Percentiles rank a stretch among this genome's conserved stretches.
phyloP scores from a whole-genome alignment of 2,888 invertebrate species.

The Hipparchia sbordonii region DNA sequence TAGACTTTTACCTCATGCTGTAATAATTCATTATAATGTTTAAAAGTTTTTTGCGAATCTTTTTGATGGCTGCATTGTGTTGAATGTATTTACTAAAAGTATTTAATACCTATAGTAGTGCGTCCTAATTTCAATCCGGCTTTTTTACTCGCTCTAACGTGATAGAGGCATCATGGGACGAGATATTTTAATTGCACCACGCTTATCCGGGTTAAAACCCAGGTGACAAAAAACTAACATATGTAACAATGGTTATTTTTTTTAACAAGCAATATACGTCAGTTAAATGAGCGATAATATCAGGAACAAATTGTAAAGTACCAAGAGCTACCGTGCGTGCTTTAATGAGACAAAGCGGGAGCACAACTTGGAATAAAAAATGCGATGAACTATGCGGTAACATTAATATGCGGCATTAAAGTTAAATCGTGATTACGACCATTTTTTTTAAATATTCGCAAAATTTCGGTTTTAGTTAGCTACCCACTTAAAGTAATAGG shows the following conservation, averaged over 20 bases:
- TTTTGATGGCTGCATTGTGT: too few species aligned
- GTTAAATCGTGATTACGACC: too few species aligned
- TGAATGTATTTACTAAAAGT: background rate
- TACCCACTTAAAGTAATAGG: too few species aligned
- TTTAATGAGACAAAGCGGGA: conserved; percentile 1
- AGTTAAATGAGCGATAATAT: conserved; percentile 34
- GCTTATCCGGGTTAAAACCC: conserved; percentile 49
- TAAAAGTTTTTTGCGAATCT: too few species aligned
- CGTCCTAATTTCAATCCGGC: conserved; percentile 43
- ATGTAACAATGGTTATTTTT: conserved; percentile 36
- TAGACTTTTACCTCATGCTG: too few species aligned
- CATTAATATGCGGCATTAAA: background rate
- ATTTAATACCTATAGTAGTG: conserved; percentile 25
- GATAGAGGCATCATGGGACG: conserved; percentile 43
- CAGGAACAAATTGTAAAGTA: conserved; percentile 31
- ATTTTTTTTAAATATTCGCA: too few species aligned
- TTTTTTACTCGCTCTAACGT: conserved; percentile 43
- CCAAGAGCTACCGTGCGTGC: conserved; percentile 17
- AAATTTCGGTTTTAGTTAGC: too few species aligned
- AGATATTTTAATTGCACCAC: conserved; percentile 45
- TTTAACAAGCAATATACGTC: conserved; percentile 31
- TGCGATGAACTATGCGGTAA: background rate
- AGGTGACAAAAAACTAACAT: conserved; percentile 43
- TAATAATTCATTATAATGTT: too few species aligned
- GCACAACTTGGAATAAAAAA: too few species aligned